Percentiles rank a stretch among this genome's conserved stretches.
These are phyloP conservation scores for Hirtodrosophila alboralis DNA, from an alignment of 2,888 invertebrate genomes.

Conservation along the genomic window DNA sequence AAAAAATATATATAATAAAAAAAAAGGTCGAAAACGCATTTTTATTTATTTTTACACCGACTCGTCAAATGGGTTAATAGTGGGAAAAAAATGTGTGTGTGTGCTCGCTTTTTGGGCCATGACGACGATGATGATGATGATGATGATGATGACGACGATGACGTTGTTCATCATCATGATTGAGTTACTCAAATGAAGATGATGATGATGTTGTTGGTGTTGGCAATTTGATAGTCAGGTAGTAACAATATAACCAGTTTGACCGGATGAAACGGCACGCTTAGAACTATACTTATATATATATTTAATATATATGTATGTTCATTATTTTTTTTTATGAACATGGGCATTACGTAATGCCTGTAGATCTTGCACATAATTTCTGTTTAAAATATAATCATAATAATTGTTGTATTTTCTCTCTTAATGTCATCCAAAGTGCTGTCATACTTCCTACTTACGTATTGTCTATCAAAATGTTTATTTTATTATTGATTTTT, in stretches of 20 bases:
- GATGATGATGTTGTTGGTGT: conserved; percentile 18
- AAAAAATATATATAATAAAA: conserved; percentile 1
- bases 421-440: conserved; percentile 3
- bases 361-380: conserved; percentile 4
- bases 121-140: conserved; percentile 36
- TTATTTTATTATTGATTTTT: too few relatives aligned
- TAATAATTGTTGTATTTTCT: conserved; percentile 8
- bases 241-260: conserved; percentile 61
- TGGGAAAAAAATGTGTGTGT: conserved; percentile 66
- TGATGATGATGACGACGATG: conserved; percentile 15
- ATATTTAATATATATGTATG: background rate
- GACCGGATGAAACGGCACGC: conserved; percentile 67
- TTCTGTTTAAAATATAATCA: background rate
- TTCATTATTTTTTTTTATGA: conserved; percentile 1
- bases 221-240: conserved; percentile 49
- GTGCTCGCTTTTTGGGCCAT: conserved; percentile 49
- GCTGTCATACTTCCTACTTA: too few relatives aligned
- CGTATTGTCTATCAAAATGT: too few relatives aligned
- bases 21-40: conserved; percentile 28
- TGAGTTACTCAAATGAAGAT: conserved; percentile 16
- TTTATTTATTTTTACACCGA: conserved; percentile 70
- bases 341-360: conserved; percentile 42
- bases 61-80: conserved; percentile 72
- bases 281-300: conserved; percentile 46
- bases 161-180: too few relatives aligned